phyloP scores from a whole-genome alignment of 2,888 invertebrate genomes.

The Oligia latruncula region DNA sequence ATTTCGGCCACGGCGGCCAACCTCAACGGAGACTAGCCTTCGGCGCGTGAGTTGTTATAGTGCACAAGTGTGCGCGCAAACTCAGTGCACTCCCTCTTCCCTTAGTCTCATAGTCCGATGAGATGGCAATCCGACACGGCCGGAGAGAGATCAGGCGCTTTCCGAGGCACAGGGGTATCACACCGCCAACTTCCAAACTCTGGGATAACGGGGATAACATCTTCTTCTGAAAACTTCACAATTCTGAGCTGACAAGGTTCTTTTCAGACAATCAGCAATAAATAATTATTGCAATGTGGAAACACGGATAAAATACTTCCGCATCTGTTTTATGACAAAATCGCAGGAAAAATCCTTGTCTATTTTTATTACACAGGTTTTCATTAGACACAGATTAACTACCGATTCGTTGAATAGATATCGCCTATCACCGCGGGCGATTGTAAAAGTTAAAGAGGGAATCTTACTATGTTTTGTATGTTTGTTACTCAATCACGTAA shows the following conservation, averaged over 20 bases:
- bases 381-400: neutral
- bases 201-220: too few species aligned
- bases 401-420: neutral
- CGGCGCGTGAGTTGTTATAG: too few species aligned
- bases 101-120: neutral
- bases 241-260: neutral
- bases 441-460: constrained; percentile 11
- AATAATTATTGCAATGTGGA: too few species aligned
- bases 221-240: neutral
- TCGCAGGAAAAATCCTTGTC: neutral
- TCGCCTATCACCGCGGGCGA: neutral
- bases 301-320: neutral
- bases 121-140: neutral
- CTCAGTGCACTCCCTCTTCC: neutral
- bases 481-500: neutral
- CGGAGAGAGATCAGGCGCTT: neutral
- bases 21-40: too few species aligned
- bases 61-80: too few species aligned
- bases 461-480: neutral
- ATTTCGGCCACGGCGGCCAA: too few species aligned
- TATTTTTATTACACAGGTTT: neutral
- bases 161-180: neutral
- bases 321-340: neutral
- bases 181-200: neutral
- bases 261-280: too few species aligned